phyloP scores from a whole-genome alignment of 2,797 vertebrate genomes.

The Sebastes vulpes region DNA sequence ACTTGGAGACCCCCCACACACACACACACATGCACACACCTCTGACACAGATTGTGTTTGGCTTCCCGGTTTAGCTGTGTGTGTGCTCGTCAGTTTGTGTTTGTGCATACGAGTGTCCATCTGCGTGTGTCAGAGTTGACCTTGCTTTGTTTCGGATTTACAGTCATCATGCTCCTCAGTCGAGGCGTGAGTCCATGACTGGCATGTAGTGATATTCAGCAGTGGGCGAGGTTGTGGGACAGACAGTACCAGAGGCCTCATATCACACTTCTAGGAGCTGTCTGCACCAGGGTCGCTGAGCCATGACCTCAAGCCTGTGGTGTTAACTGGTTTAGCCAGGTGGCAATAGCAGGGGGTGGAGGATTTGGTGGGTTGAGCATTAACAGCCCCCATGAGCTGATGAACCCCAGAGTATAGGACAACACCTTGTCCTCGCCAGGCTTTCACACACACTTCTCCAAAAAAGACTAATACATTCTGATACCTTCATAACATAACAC shows the following conservation, averaged over 20 bases:
- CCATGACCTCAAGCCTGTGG: constrained; percentile 77
- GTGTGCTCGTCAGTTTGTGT: constrained; percentile 9
- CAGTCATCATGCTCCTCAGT: constrained; percentile 63
- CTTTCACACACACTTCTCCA: constrained; percentile 19
- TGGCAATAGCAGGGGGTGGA: constrained; percentile 68
- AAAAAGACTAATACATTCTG: constrained; percentile 27
- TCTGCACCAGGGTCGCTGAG: constrained; percentile 70
- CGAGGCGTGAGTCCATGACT: constrained; percentile 82
- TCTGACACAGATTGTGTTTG: background rate
- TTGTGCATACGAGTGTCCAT: constrained; percentile 3
- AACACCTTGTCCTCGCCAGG: constrained; percentile 54
- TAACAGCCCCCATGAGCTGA: constrained; percentile 61
- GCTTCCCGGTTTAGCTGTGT: constrained; percentile 1
- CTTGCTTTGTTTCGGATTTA: constrained; percentile 80
- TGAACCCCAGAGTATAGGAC: constrained; percentile 53
- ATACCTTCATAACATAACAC: constrained; percentile 35
- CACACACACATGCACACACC: background rate
- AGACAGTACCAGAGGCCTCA: constrained; percentile 75
- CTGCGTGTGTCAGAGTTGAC: constrained; percentile 58
- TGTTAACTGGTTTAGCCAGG: constrained; percentile 84
- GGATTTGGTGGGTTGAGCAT: constrained; percentile 61
- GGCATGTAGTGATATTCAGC: constrained; percentile 66
- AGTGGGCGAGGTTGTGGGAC: constrained; percentile 60
- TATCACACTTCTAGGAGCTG: constrained; percentile 83
- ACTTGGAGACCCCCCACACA: constrained; percentile 19